phyloP scores from a whole-genome alignment of 2,888 invertebrate genomes.

The Troides oblongomaculatus region DNA sequence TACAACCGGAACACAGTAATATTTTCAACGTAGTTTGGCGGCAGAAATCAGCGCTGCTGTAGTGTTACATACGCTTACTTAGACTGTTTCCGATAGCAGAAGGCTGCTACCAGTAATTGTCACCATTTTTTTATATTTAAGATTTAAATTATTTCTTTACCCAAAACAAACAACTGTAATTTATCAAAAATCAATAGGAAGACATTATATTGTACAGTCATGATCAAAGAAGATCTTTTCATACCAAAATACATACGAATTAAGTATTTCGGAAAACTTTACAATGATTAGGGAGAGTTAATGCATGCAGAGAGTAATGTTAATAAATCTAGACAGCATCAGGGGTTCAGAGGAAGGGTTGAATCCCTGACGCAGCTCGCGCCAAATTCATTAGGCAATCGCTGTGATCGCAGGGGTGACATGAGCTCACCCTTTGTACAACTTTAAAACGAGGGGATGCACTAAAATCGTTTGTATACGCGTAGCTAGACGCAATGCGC shows the following conservation, averaged over 20 bases:
- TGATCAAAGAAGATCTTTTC: background rate
- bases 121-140: too few relatives aligned
- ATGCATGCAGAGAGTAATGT: slow-evolving; percentile 41
- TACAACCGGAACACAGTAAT: too few relatives aligned
- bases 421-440: slow-evolving; percentile 47
- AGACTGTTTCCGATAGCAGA: too few relatives aligned
- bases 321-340: slow-evolving; percentile 42
- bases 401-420: slow-evolving; percentile 47
- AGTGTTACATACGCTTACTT: too few relatives aligned
- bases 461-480: slow-evolving; percentile 5
- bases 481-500: slow-evolving; percentile 3
- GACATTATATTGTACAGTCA: too few relatives aligned
- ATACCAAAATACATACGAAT: background rate
- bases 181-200: too few relatives aligned
- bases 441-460: slow-evolving; percentile 46
- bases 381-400: slow-evolving; percentile 51
- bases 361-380: slow-evolving; percentile 34
- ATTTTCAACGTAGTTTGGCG: too few relatives aligned
- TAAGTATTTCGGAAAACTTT: slow-evolving; percentile 29
- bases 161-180: too few relatives aligned
- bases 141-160: too few relatives aligned
- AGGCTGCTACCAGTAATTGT: too few relatives aligned
- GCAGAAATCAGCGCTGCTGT: too few relatives aligned
- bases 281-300: slow-evolving; percentile 43
- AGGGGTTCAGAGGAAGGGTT: slow-evolving; percentile 11